A percentile compares a stretch with the other conserved stretches of the same genome.
phyloP scores from a whole-genome alignment of 2,113 vertebrate genomes.

The Dicaeum eximium region DNA sequence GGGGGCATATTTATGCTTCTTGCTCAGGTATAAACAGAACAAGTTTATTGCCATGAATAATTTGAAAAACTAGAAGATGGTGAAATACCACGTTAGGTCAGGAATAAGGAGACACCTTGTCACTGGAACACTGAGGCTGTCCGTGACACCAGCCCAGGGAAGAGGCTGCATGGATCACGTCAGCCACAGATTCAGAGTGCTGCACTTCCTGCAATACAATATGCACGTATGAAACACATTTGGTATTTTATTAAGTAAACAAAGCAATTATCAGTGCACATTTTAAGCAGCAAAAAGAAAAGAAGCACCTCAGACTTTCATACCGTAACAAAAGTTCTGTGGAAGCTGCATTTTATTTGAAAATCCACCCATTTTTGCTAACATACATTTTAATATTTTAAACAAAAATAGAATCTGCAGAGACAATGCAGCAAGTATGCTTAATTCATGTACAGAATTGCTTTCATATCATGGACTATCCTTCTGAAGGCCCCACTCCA shows the following conservation, averaged over 20 bases:
- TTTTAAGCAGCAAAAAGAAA: slow-evolving; percentile 62
- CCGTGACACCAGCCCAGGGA: accelerated
- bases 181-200: neutral
- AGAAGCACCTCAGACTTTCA: slow-evolving; percentile 68
- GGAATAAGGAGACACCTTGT: neutral
- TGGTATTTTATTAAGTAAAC: slow-evolving; percentile 71
- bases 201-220: neutral
- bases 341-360: slow-evolving; percentile 99
- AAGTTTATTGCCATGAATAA: neutral
- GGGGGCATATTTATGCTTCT: neutral
- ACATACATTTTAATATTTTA: slow-evolving; percentile 97
- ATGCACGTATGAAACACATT: neutral
- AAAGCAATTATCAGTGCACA: slow-evolving; percentile 60
- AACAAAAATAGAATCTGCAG: slow-evolving; percentile 98
- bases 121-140: neutral
- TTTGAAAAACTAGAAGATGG: neutral
- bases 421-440: slow-evolving; percentile 93
- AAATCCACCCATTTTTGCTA: slow-evolving; percentile 96
- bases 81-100: accelerated
- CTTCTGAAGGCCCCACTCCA: slow-evolving; percentile 78
- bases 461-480: slow-evolving; percentile 88
- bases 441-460: slow-evolving; percentile 91
- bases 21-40: neutral
- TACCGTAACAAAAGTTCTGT: slow-evolving; percentile 80
- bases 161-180: accelerated